Conservation (phyloP, 2,113 vertebrate species). For the Amia ocellicauda region DNA sequence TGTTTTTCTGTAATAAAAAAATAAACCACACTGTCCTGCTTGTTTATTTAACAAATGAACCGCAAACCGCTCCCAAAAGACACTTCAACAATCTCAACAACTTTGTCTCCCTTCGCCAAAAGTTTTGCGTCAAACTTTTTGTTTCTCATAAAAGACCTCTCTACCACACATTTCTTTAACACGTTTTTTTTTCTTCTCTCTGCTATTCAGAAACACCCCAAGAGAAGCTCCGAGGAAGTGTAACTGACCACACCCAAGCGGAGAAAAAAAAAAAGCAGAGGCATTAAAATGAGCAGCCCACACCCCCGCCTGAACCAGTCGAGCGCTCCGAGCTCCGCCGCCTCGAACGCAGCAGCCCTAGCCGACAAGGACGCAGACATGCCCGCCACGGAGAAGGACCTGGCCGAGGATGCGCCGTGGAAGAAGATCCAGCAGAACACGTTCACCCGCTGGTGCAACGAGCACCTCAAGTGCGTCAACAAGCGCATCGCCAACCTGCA, state of each 20-base stretch:
- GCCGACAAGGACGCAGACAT: conserved; percentile 76
- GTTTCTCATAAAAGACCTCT: too few species aligned
- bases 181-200: conserved; percentile 26
- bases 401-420: conserved; percentile 80
- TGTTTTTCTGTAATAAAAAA: too few species aligned
- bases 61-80: too few species aligned
- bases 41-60: too few species aligned
- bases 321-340: conserved; percentile 54
- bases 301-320: conserved; percentile 75
- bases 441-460: conserved; percentile 80
- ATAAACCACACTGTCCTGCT: too few species aligned
- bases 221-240: conserved; percentile 35
- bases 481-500: conserved; percentile 76
- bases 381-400: conserved; percentile 81
- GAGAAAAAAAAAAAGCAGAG: conserved; percentile 59
- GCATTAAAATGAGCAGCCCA: conserved; percentile 78
- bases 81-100: too few species aligned
- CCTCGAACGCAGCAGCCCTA: conserved; percentile 62
- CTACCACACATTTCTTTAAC: too few species aligned
- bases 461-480: conserved; percentile 80
- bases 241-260: conserved; percentile 68
- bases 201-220: conserved; percentile 20
- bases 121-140: not conserved
- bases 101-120: too few species aligned
- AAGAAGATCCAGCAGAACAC: conserved; percentile 84